These are phyloP conservation scores for Brachionus manjavacas DNA, from an alignment of 1,140 invertebrate species.

Conservation along the genomic window DNA sequence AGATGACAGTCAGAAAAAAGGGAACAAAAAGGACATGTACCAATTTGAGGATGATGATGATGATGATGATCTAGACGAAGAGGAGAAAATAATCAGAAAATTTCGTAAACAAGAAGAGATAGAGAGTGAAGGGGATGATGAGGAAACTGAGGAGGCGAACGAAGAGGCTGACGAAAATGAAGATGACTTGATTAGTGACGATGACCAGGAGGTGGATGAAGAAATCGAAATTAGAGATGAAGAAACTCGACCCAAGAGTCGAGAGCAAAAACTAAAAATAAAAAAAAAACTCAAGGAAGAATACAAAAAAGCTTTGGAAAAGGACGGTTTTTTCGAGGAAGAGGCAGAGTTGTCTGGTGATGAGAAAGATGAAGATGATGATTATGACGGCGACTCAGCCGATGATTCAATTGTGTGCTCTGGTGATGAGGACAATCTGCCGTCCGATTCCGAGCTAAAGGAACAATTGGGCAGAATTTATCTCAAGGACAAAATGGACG, in stretches of 20 bases:
- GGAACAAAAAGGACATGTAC: not conserved
- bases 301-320: slow-evolving; percentile 14
- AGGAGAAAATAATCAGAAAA: not conserved
- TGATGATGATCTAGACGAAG: not conserved
- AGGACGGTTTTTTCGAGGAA: slow-evolving; percentile 35
- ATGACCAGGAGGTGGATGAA: slow-evolving; percentile 22
- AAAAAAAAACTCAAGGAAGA: slow-evolving; percentile 18
- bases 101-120: not conserved
- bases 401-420: slow-evolving; percentile 26
- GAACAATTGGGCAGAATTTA: slow-evolving; percentile 33
- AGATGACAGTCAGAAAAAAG: not conserved
- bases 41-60: not conserved
- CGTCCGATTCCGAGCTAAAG: slow-evolving; percentile 12
- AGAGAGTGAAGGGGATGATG: not conserved
- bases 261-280: not conserved
- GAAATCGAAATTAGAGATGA: slow-evolving; percentile 6
- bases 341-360: slow-evolving; percentile 33
- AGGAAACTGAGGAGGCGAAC: not conserved
- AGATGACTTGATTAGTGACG: not conserved
- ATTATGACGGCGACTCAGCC: slow-evolving; percentile 4
- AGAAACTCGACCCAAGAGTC: not conserved
- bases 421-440: slow-evolving; percentile 28
- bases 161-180: not conserved
- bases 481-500: slow-evolving; percentile 37
- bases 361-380: slow-evolving; percentile 14